Evolutionary conservation across 2,888 invertebrate genomes (phyloP), one percentile per base, ranked within the genome.

Genomic region (Nycteola revayana): DNA sequence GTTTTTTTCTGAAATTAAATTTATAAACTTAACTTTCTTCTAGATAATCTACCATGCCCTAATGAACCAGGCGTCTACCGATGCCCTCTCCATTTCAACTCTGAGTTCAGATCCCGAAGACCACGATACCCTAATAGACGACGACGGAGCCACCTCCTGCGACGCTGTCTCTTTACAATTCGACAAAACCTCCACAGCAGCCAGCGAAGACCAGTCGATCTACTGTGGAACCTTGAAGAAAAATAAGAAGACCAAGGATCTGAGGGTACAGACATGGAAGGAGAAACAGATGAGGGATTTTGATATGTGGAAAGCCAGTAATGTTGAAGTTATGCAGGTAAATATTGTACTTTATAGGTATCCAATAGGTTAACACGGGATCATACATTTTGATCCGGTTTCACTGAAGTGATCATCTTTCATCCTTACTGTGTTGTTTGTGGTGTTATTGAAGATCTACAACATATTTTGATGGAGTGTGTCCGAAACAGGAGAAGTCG

Each of bases 281-380:
- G 69, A 74, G 28, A 56, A 62, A 32, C 72, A 70, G 23, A 9
- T 81, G 32, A 64, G 77, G 5, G 87, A 88, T 10, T 48, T 68
- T n/a, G 76, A 72, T 25, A 88, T 88, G 87, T 88, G 87, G 87
- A 66, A 67, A 22, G 83, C 86, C 0, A 83, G 75, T 32, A 77
- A 87, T 28, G 54, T 80, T 1, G 78, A 83, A 21, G 87, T 88
- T 10, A 80, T 86, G 76, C 69, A 81, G 76, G 86, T 82, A 23
- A n/a, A n/a, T n/a, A n/a, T n/a, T n/a, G n/a, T n/a, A n/a, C n/a
- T n/a, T n/a, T n/a, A n/a, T n/a, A n/a, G n/a, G n/a, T n/a, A n/a
- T n/a, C n/a, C n/a, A n/a, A n/a, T n/a, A n/a, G n/a, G n/a, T n/a
- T n/a, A n/a, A n/a, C n/a, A n/a, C n/a, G n/a, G n/a, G n/a, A n/a